These are phyloP conservation scores for Drosophila aff. DNA, from an alignment of 1,140 invertebrate species.

Conservation along the genomic window DNA sequence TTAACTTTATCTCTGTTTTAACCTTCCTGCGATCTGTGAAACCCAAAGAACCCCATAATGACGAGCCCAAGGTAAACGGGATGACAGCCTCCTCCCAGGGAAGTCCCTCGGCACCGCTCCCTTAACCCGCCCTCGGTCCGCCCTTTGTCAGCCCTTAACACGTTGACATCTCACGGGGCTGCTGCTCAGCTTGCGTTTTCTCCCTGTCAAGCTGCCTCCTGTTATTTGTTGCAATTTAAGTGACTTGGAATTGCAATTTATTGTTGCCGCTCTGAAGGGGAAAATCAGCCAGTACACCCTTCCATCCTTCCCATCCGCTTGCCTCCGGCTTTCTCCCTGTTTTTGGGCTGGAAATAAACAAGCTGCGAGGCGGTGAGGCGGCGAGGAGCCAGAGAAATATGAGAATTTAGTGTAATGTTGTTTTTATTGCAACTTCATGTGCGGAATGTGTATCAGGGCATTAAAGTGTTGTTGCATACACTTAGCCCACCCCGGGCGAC, in stretches of 20 bases:
- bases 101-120: neutral
- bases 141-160: conserved; percentile 56
- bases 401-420: conserved; percentile 77
- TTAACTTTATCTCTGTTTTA: neutral
- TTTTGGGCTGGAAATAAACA: conserved; percentile 45
- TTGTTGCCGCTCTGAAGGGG: conserved; percentile 52
- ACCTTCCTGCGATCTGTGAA: neutral
- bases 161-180: conserved; percentile 73
- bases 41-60: neutral
- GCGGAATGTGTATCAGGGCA: conserved; percentile 66
- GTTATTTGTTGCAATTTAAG: conserved; percentile 83
- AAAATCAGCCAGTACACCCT: conserved; percentile 24
- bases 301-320: neutral
- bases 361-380: conserved; percentile 6
- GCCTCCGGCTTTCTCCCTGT: neutral
- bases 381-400: conserved; percentile 48
- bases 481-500: neutral
- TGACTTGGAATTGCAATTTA: conserved; percentile 83
- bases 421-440: conserved; percentile 77
- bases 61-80: neutral
- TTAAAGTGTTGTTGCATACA: conserved; percentile 58
- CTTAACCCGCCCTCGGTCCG: neutral
- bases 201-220: conserved; percentile 70
- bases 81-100: neutral
- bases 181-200: conserved; percentile 56